phyloP scores from a whole-genome alignment of 2,797 vertebrate genomes.

The Falco biarmicus region DNA sequence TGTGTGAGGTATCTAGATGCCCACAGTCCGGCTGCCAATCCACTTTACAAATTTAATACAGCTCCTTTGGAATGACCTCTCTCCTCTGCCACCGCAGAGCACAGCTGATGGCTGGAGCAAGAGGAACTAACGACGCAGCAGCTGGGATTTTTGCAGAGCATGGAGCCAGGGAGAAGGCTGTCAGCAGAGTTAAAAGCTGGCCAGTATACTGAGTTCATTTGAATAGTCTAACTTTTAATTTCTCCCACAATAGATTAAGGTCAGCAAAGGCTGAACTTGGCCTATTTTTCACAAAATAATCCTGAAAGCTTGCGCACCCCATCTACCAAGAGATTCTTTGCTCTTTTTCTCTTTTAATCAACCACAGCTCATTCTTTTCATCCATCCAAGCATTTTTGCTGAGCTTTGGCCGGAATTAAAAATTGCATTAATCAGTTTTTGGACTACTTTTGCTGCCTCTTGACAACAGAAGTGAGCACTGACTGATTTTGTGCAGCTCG shows the following conservation, averaged over 20 bases:
- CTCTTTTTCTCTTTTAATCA: conserved; percentile 1
- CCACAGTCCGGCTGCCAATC: not conserved
- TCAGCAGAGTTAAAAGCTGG: not conserved
- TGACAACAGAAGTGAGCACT: conserved; percentile 16
- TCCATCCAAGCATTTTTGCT: not conserved
- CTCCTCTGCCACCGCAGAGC: not conserved
- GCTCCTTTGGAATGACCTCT: not conserved
- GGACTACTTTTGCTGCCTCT: conserved; percentile 1
- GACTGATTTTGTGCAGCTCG: not conserved
- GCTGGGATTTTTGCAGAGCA: not conserved
- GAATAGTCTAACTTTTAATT: conserved; percentile 6
- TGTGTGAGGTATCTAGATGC: not conserved
- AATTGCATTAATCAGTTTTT: conserved; percentile 29
- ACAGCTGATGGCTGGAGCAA: not conserved
- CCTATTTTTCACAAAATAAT: conserved; percentile 18
- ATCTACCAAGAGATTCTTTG: not conserved
- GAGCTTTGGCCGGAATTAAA: conserved; percentile 5
- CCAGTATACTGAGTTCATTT: not conserved
- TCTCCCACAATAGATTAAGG: conserved; percentile 1
- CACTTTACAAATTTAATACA: not conserved
- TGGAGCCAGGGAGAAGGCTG: not conserved
- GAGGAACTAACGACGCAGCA: not conserved
- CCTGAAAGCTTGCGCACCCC: not conserved
- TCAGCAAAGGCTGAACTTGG: conserved; percentile 6
- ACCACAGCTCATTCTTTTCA: not conserved